A percentile compares a stretch with the other conserved stretches of the same genome.
These are phyloP conservation scores for Sceloporus undulatus DNA, from an alignment of 2,113 vertebrate genomes.

Conservation along the genomic window DNA sequence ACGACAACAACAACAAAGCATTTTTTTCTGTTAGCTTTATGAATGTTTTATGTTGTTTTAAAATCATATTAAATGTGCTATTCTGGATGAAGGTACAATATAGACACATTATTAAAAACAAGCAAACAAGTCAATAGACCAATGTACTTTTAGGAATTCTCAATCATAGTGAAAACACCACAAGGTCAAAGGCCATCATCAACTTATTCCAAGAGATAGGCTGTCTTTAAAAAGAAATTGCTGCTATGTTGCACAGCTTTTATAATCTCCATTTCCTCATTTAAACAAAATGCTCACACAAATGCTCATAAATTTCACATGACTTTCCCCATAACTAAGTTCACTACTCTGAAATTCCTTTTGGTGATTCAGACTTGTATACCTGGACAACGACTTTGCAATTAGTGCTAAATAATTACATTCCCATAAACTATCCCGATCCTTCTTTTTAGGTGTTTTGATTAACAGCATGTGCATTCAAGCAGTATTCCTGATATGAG, in stretches of 20 bases:
- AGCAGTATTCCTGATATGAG: background rate
- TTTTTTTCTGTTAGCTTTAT: no score
- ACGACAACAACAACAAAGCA: no score
- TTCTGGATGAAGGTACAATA: no score
- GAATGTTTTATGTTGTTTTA: no score
- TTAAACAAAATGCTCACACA: no score
- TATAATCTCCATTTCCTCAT: background rate
- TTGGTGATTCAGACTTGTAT: no score
- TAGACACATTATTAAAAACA: no score
- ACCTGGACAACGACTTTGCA: background rate
- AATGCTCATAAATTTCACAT: background rate
- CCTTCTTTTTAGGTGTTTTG: background rate
- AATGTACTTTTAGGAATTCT: background rate
- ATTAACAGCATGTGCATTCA: background rate
- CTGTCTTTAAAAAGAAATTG: background rate
- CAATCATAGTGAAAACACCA: background rate
- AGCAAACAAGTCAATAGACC: no score
- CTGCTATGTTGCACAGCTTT: background rate
- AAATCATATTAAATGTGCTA: no score
- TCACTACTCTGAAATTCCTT: background rate
- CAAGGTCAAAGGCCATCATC: no score
- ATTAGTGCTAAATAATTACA: background rate
- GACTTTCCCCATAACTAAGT: background rate
- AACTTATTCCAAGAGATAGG: no score
- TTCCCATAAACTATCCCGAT: background rate